phyloP scores from a whole-genome alignment of 2,888 invertebrate species.

The Amiota communis region DNA sequence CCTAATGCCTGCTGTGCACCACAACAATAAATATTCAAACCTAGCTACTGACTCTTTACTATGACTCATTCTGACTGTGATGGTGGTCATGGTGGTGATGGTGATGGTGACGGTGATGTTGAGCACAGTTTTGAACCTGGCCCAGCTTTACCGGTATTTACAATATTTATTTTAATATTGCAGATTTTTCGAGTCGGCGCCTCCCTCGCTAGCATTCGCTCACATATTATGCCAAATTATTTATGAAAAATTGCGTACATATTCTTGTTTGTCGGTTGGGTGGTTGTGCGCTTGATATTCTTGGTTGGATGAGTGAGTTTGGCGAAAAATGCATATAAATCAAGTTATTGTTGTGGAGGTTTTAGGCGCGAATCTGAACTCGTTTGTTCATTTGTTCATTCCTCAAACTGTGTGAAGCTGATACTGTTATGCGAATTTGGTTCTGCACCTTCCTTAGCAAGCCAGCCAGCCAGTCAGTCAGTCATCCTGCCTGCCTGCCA shows the following conservation, averaged over 20 bases:
- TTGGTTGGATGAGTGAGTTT: background rate
- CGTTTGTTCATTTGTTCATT: too few species aligned
- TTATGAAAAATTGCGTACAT: constrained; percentile 68
- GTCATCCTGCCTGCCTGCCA: constrained; percentile 30
- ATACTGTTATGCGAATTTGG: background rate
- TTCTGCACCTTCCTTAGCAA: too few species aligned
- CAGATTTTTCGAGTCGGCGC: constrained; percentile 46
- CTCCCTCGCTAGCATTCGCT: background rate
- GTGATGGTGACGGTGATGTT: too few species aligned
- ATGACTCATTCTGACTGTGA: background rate
- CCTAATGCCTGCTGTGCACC: too few species aligned
- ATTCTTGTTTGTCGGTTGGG: background rate
- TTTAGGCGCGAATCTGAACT: constrained; percentile 17
- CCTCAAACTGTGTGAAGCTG: background rate
- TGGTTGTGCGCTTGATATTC: background rate
- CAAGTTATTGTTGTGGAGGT: constrained; percentile 19
- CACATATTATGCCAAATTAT: constrained; percentile 63
- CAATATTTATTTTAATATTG: constrained; percentile 68
- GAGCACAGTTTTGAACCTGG: constrained; percentile 42
- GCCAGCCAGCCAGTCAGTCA: too few species aligned
- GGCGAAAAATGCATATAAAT: constrained; percentile 28
- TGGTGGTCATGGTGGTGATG: too few species aligned
- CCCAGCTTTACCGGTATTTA: constrained; percentile 64
- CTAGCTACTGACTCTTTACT: too few species aligned
- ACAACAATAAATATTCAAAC: too few species aligned